Conservation (phyloP, 2,888 invertebrate species). For the Arctia plantaginis region DNA sequence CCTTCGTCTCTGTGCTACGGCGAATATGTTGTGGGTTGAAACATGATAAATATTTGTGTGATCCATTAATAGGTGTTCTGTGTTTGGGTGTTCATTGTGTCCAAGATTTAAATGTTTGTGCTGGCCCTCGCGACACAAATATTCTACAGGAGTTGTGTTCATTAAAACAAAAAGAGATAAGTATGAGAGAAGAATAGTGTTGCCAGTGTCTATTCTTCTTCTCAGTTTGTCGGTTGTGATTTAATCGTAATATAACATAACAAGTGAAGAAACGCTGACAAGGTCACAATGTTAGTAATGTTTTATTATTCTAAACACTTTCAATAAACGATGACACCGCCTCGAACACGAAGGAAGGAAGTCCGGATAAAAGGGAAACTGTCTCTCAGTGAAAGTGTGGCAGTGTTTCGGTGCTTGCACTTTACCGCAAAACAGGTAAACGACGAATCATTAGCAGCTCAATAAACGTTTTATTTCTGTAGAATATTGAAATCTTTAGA, state of each 20-base stretch:
- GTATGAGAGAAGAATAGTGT: no score
- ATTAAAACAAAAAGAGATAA: no score
- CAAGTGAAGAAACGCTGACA: not conserved
- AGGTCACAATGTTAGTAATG: not conserved
- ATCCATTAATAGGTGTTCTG: no score
- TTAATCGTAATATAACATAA: not conserved
- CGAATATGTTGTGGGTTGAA: no score
- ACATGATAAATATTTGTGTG: no score
- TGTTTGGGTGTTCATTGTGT: no score
- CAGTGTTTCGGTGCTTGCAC: conserved; percentile 62
- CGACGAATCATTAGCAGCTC: conserved; percentile 7
- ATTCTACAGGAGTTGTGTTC: no score
- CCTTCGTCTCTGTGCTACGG: no score
- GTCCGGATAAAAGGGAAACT: conserved; percentile 51
- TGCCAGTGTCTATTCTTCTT: no score
- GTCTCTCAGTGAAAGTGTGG: conserved; percentile 63
- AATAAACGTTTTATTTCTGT: conserved; percentile 2
- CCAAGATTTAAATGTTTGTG: no score
- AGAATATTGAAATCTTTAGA: not conserved
- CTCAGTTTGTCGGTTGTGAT: not conserved
- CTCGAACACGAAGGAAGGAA: conserved; percentile 40
- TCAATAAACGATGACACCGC: conserved; percentile 18
- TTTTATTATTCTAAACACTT: not conserved
- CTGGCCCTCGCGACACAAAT: no score
- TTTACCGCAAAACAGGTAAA: conserved; percentile 46